Percentiles rank a stretch among this genome's conserved stretches.
Evolutionary conservation across 1,140 invertebrate species (phyloP).

Genomic region (Drosophila murphyi): DNA sequence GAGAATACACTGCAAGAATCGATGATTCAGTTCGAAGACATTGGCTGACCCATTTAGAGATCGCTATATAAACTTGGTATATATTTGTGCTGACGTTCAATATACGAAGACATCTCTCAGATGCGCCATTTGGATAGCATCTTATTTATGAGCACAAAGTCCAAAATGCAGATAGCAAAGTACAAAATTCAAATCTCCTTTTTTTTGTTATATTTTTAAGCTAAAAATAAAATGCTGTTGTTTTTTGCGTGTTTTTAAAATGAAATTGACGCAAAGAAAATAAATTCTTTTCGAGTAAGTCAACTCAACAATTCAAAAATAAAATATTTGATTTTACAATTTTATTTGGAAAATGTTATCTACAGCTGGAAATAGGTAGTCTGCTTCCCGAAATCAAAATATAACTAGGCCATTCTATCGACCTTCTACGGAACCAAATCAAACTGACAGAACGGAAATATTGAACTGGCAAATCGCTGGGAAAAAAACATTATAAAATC

Average conservation of each 20-base stretch:
- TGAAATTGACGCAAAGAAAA: too few species aligned
- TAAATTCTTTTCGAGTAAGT: too few species aligned
- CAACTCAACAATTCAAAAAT: background rate
- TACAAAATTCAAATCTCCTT: constrained; percentile 26
- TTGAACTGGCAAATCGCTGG: constrained; percentile 55
- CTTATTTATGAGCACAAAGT: constrained; percentile 61
- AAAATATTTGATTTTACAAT: background rate
- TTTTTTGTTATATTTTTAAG: constrained; percentile 8
- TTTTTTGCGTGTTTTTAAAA: background rate
- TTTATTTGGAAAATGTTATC: too few species aligned
- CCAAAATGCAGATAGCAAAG: constrained; percentile 54
- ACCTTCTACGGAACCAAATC: background rate
- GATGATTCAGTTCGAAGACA: background rate
- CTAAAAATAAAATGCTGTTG: constrained; percentile 13
- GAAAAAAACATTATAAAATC: constrained; percentile 48
- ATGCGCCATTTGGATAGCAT: constrained; percentile 63
- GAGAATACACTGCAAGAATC: constrained; percentile 10
- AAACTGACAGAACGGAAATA: constrained; percentile 20
- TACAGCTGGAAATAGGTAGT: too few species aligned
- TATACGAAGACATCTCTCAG: constrained; percentile 22
- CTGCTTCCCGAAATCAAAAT: too few species aligned
- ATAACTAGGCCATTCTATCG: too few species aligned
- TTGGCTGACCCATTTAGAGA: background rate
- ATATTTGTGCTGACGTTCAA: constrained; percentile 2
- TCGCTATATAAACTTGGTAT: background rate